phyloP scores from a whole-genome alignment of 2,113 vertebrate genomes.

The Ophiodon elongatus region DNA sequence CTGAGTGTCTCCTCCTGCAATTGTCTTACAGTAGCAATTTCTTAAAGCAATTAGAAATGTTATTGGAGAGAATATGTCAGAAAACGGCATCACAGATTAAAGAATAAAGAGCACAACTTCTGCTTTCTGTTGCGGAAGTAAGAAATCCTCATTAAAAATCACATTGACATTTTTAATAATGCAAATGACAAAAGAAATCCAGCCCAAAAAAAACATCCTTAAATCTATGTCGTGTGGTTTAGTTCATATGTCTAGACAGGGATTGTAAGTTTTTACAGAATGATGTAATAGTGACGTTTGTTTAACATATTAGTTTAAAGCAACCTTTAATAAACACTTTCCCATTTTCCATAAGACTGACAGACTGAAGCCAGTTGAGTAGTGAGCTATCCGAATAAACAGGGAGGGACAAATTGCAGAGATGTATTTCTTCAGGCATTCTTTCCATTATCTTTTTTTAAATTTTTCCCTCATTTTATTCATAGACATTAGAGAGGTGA shows the following conservation, averaged over 20 bases:
- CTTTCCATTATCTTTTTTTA: neutral
- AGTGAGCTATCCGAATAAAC: neutral
- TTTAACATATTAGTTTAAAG: constrained; percentile 2
- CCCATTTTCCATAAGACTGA: neutral
- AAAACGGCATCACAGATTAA: neutral
- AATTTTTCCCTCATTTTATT: neutral
- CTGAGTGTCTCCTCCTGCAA: constrained; percentile 16
- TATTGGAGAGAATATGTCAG: neutral
- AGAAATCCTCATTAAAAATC: constrained; percentile 6
- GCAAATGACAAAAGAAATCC: neutral
- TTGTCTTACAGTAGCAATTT: constrained; percentile 10
- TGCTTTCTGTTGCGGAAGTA: neutral
- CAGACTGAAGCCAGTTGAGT: neutral
- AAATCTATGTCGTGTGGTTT: neutral
- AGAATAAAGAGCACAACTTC: neutral
- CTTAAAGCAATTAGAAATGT: constrained; percentile 16
- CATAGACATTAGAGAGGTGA: neutral
- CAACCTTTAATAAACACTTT: neutral
- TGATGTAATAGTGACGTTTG: neutral
- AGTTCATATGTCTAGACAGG: neutral
- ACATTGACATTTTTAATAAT: constrained; percentile 7
- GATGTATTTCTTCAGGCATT: neutral
- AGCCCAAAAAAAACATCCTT: neutral
- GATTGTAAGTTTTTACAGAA: neutral
- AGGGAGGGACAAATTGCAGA: neutral